Evolutionary conservation across 1,140 invertebrate genomes (phyloP), one percentile per base, ranked within the genome.

Genomic region (Trichonephila inaurata): DNA sequence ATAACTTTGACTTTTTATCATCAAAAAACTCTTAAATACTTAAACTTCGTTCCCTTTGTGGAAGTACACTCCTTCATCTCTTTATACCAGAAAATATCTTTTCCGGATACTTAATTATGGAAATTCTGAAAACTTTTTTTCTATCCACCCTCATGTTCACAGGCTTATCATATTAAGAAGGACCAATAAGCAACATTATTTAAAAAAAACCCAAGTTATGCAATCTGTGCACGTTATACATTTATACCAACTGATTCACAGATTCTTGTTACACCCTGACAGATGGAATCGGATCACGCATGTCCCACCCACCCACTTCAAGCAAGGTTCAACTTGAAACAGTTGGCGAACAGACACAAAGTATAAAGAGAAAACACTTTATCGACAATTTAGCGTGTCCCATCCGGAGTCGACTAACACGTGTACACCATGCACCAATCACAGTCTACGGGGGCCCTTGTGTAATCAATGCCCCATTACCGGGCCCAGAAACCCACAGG

Each of bases 401-500:
- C 16, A 61, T 60, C 61, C 61, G 44, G 85, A 61, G 58, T 87
- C 28, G 85, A 61, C 85, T 16, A 66, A 88, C 60, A 66, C 88
- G 64, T 89, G 40, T 64, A n/a, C 51, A 51, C n/a, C 87, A 5
- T 28, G 28, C 44, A 12, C 83, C 44, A 85, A 85, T 85, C 51
- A 60, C 83, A 10, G 51, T 51, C 19, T 21, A 24, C 12, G 51
- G 66, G 61, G 66, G 66, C 51, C 89, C 89, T 60, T 69, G 89
- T 82, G 89, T 91, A 91, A 91, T 91, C 89, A 91, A 91, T 91
- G 89, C 89, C 72, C 89, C 89, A 81, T 82, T 91, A 82, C 72
- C 51, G n/a, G n/a, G 44, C 18, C 24, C 69, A 24, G 21, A 33
- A 51, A 51, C 89, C 89, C 89, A 81, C 89, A 91, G 89, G 89